phyloP scores from a whole-genome alignment of 2,113 vertebrate genomes.

The Xiphophorus hellerii region DNA sequence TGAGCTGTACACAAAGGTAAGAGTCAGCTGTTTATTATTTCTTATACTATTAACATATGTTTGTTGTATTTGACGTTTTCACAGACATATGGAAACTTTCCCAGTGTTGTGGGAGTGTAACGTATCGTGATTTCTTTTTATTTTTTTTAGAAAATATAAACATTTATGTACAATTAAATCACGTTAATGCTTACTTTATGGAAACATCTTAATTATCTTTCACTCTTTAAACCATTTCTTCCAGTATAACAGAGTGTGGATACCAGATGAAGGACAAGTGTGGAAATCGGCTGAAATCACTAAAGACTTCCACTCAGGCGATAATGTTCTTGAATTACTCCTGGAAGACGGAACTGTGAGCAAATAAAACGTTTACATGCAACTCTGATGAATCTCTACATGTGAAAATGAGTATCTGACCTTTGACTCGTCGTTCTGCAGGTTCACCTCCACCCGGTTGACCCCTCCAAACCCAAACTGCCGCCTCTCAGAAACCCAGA shows the following conservation, averaged over 20 bases:
- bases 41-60: not conserved
- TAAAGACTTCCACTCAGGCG: constrained; percentile 84
- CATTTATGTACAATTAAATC: not conserved
- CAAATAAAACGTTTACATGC: constrained; percentile 26
- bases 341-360: constrained; percentile 93
- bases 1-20: constrained; percentile 92
- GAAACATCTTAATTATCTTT: not conserved
- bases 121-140: not conserved
- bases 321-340: constrained; percentile 79
- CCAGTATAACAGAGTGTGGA: constrained; percentile 97
- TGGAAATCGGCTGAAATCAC: constrained; percentile 95
- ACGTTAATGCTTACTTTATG: not conserved
- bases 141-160: not conserved
- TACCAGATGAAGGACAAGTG: constrained; percentile 90
- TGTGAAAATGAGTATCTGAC: constrained; percentile 11
- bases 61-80: not conserved
- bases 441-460: constrained; percentile 84
- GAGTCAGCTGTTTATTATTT: constrained; percentile 4
- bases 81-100: constrained; percentile 68
- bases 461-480: constrained; percentile 76
- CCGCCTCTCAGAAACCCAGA: constrained; percentile 95
- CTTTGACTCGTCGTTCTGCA: constrained; percentile 53
- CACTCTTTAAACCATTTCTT: not conserved
- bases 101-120: not conserved
- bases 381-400: constrained; percentile 5